phyloP scores from a whole-genome alignment of 2,113 vertebrate genomes.

The Ptychochromis oligacanthus region DNA sequence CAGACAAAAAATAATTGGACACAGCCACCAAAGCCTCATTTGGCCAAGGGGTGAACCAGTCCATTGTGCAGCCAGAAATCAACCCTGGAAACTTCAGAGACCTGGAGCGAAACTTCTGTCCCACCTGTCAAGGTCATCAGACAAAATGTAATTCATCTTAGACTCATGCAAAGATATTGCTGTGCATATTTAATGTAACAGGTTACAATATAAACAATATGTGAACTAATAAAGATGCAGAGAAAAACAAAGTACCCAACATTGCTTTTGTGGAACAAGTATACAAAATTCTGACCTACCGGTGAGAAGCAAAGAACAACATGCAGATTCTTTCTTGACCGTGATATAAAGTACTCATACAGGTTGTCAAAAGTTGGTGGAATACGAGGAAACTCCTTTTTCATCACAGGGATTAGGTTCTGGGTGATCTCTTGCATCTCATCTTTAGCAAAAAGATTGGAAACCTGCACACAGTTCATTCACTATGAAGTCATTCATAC shows the following conservation, averaged over 20 bases:
- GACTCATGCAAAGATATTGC: neutral
- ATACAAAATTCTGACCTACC: slow-evolving; percentile 37
- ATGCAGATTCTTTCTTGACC: slow-evolving; percentile 82
- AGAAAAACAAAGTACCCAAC: neutral
- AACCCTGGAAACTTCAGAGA: slow-evolving; percentile 84
- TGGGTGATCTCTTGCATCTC: slow-evolving; percentile 85
- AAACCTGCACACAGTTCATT: slow-evolving; percentile 64
- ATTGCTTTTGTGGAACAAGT: neutral
- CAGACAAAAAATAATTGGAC: slow-evolving; percentile 80
- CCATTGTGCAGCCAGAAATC: slow-evolving; percentile 86
- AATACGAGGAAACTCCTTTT: slow-evolving; percentile 79
- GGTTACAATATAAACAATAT: neutral
- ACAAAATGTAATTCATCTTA: neutral
- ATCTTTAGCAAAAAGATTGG: slow-evolving; percentile 84
- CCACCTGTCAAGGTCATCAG: slow-evolving; percentile 62
- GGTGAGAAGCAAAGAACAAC: slow-evolving; percentile 87
- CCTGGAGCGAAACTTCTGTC: slow-evolving; percentile 83
- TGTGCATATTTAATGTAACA: neutral
- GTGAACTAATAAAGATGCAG: neutral
- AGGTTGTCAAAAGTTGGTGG: slow-evolving; percentile 82
- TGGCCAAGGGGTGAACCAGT: slow-evolving; percentile 86
- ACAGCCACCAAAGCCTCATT: slow-evolving; percentile 85
- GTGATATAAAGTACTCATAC: slow-evolving; percentile 84
- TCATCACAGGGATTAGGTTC: slow-evolving; percentile 82
- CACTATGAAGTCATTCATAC: neutral